Percentiles rank a stretch among this genome's conserved stretches.
These are phyloP conservation scores for Pogonomyrmex californicus DNA, from an alignment of 1,140 invertebrate genomes.

Conservation along the genomic window DNA sequence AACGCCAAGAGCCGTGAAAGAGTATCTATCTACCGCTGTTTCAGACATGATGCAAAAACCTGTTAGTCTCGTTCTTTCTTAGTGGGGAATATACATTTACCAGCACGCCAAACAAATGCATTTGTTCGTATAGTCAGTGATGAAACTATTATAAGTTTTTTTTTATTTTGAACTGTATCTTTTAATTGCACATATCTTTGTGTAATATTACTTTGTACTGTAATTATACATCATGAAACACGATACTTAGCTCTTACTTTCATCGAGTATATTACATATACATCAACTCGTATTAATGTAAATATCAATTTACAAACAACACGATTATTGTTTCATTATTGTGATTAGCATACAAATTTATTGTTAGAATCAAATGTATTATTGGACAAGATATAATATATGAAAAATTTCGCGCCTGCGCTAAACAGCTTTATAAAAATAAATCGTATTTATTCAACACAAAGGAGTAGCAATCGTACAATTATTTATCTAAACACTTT, in stretches of 20 bases:
- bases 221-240: not conserved
- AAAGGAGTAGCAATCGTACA: not conserved
- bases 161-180: not conserved
- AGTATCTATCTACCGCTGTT: not conserved
- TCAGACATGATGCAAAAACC: constrained; percentile 42
- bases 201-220: not conserved
- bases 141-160: constrained; percentile 8
- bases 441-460: not conserved
- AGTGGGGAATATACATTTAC: constrained; percentile 28
- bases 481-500: not conserved
- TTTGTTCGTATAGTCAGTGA: not conserved
- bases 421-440: not conserved
- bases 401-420: not conserved
- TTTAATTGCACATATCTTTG: constrained; percentile 4
- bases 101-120: not conserved
- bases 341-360: not conserved
- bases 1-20: not conserved
- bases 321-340: constrained; percentile 1
- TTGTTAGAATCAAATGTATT: not conserved
- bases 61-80: constrained; percentile 48
- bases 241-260: not conserved
- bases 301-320: not conserved
- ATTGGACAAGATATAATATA: not conserved
- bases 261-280: not conserved
- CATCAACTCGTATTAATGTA: not conserved